Conservation (phyloP, 2,113 vertebrate species). For the Oncorhynchus mykiss region DNA sequence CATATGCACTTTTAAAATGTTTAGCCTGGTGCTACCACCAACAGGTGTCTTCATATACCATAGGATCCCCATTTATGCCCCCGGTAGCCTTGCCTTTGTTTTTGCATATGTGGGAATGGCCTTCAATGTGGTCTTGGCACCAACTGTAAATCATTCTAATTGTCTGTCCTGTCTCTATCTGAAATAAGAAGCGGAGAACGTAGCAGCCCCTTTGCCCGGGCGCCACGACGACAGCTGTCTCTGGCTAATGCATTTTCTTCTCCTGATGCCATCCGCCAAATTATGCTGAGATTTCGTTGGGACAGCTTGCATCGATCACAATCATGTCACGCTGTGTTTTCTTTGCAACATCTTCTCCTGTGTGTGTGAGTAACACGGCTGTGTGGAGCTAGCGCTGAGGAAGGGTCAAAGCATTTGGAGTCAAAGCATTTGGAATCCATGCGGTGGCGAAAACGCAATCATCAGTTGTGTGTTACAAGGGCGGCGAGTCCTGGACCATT, state of each 20-base stretch:
- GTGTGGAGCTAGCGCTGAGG: constrained; percentile 43
- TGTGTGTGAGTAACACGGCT: constrained; percentile 59
- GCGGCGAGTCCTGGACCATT: background rate
- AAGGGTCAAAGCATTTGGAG: constrained; percentile 30
- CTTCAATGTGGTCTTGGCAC: constrained; percentile 57
- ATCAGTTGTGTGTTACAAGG: too few relatives aligned
- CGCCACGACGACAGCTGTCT: constrained; percentile 71
- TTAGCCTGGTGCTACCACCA: too few relatives aligned
- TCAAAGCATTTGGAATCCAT: constrained; percentile 23
- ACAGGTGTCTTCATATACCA: background rate
- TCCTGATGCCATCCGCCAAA: constrained; percentile 64
- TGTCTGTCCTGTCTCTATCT: constrained; percentile 54
- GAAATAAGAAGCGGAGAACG: constrained; percentile 53
- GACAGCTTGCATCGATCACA: constrained; percentile 64
- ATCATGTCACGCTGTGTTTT: constrained; percentile 63
- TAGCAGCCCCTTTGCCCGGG: constrained; percentile 39
- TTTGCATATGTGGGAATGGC: constrained; percentile 26
- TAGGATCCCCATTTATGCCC: background rate
- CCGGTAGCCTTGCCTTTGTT: constrained; percentile 22
- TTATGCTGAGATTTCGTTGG: constrained; percentile 52
- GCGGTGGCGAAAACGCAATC: constrained; percentile 25
- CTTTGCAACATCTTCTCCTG: constrained; percentile 69
- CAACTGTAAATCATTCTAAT: constrained; percentile 67
- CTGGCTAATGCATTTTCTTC: constrained; percentile 67
- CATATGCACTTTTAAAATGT: too few relatives aligned